These are phyloP conservation scores for Neosilurus hyrtlii DNA, from an alignment of 2,797 vertebrate species.

Conservation along the genomic window DNA sequence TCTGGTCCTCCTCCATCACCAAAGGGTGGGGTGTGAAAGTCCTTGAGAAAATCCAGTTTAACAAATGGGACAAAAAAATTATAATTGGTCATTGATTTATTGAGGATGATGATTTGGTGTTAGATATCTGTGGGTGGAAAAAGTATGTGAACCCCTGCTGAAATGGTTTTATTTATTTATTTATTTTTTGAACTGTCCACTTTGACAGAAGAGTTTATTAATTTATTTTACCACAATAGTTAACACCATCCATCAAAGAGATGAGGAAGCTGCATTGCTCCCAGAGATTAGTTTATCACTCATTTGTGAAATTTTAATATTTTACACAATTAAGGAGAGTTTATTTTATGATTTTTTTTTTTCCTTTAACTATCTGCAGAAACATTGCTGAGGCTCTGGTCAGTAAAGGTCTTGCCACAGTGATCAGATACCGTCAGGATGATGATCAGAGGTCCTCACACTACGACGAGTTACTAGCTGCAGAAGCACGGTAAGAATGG, in stretches of 20 bases:
- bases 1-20: neutral
- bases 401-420: conserved; percentile 93
- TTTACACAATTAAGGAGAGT: neutral
- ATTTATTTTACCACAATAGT: no score
- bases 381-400: conserved; percentile 95
- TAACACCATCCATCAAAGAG: no score
- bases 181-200: neutral
- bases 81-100: no score
- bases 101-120: no score
- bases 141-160: neutral
- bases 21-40: neutral
- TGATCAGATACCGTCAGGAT: conserved; percentile 93
- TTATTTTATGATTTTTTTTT: neutral
- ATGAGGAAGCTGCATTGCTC: no score
- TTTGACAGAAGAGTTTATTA: no score
- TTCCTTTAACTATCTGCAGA: conserved; percentile 66
- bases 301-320: no score
- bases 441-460: conserved; percentile 95
- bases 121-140: no score
- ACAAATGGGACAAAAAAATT: no score
- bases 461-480: conserved; percentile 92
- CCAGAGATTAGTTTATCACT: no score
- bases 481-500: conserved; percentile 86
- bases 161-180: neutral
- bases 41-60: neutral